A percentile compares a stretch with the other conserved stretches of the same genome.
Conservation (phyloP, 2,113 vertebrate genomes). For the Mustelus asterias region DNA sequence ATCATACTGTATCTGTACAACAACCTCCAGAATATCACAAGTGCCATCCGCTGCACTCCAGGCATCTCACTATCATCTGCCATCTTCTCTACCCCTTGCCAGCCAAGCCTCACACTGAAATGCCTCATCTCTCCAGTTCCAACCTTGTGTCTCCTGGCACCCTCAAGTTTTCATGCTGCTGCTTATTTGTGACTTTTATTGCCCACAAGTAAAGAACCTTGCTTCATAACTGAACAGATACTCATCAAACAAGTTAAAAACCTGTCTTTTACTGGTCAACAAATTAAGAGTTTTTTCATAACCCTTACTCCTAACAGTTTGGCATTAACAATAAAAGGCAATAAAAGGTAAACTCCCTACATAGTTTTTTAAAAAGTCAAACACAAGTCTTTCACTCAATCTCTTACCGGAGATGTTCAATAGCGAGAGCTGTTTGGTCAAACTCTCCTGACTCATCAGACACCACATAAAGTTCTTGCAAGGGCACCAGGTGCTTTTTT, state of each 20-base stretch:
- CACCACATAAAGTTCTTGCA: conserved; percentile 77
- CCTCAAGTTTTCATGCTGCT: not conserved
- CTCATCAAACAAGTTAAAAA: not conserved
- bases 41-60: not conserved
- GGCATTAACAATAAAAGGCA: not conserved
- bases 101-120: not conserved
- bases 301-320: not conserved
- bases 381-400: not conserved
- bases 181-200: not conserved
- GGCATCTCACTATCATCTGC: not conserved
- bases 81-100: not conserved
- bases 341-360: not conserved
- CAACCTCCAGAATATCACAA: not conserved
- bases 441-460: conserved; percentile 77
- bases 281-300: not conserved
- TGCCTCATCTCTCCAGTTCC: not conserved
- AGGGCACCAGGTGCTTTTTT: conserved; percentile 63
- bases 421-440: conserved; percentile 79
- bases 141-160: not conserved
- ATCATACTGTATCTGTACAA: not conserved
- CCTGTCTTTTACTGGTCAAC: not conserved
- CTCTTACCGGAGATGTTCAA: conserved; percentile 84
- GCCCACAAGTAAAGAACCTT: not conserved
- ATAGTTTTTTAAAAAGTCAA: not conserved
- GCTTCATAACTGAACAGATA: not conserved